Conservation (phyloP, 2,113 vertebrate species). For the Calonectris borealis region DNA sequence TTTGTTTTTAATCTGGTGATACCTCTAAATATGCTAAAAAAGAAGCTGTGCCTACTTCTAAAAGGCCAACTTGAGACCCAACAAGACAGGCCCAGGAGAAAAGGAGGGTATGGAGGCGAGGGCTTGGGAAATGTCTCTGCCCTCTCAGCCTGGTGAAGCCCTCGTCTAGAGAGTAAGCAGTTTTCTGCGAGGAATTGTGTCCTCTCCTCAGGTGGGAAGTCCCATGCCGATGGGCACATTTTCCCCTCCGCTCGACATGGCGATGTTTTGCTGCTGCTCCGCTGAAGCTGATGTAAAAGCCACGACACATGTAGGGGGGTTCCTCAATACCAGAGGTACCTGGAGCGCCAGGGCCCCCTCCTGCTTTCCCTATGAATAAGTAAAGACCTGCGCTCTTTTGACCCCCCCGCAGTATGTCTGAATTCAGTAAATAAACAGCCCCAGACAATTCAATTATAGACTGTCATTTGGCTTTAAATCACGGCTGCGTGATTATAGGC, state of each 20-base stretch:
- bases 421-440: conserved; percentile 38
- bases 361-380: background rate
- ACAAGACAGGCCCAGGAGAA: background rate
- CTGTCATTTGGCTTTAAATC: conserved; percentile 41
- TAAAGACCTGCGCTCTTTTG: background rate
- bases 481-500: background rate
- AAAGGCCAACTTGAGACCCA: background rate
- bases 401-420: background rate
- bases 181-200: fast-evolving
- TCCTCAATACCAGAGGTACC: background rate
- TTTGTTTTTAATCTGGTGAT: background rate
- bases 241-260: fast-evolving
- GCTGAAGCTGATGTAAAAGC: background rate
- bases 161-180: background rate
- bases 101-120: background rate
- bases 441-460: conserved; percentile 29
- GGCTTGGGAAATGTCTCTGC: background rate
- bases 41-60: background rate
- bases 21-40: background rate
- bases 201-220: background rate
- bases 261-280: background rate
- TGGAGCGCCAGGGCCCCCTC: background rate
- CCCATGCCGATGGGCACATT: background rate
- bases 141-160: background rate
- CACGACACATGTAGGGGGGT: fast-evolving